Evolutionary conservation across 2,888 invertebrate species (phyloP).

Genomic region (Xiphydria camelus): DNA sequence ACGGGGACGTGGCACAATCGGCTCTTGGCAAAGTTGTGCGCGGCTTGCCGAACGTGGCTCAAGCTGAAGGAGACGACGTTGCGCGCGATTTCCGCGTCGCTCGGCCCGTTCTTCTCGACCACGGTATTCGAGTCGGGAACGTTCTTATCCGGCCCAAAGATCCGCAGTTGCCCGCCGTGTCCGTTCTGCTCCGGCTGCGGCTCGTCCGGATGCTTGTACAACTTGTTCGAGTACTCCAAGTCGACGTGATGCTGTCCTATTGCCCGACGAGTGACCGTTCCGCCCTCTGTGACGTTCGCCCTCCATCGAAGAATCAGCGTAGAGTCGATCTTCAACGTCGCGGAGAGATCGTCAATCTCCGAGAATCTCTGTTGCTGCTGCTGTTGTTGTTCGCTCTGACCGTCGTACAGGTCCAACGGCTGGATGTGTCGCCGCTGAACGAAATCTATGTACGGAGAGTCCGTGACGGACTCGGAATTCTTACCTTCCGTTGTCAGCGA

Average conservation of each 20-base stretch:
- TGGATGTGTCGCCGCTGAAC: conserved; percentile 56
- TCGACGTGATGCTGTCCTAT: conserved; percentile 74
- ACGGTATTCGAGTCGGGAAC: conserved; percentile 48
- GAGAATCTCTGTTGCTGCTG: conserved; percentile 18
- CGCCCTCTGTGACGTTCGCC: conserved; percentile 62
- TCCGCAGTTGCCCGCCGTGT: conserved; percentile 44
- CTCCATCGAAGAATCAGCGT: conserved; percentile 60
- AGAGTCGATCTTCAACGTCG: conserved; percentile 45
- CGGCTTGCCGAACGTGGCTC: conserved; percentile 44
- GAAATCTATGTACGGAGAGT: conserved; percentile 58
- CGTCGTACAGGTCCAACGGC: conserved; percentile 35
- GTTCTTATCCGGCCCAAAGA: conserved; percentile 55
- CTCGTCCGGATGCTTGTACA: conserved; percentile 59
- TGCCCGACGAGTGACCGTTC: conserved; percentile 61
- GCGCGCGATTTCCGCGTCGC: conserved; percentile 39
- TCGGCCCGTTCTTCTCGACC: conserved; percentile 29
- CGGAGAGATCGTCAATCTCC: conserved; percentile 26
- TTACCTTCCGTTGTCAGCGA: conserved; percentile 40
- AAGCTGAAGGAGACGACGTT: conserved; percentile 45
- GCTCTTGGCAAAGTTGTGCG: conserved; percentile 66
- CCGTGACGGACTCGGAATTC: conserved; percentile 34
- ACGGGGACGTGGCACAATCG: conserved; percentile 72
- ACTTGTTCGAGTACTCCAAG: conserved; percentile 64
- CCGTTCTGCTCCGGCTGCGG: conserved; percentile 46
- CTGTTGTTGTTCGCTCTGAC: conserved; percentile 29